Evolutionary conservation across 2,113 vertebrate genomes (phyloP), one percentile per base, ranked within the genome.

Genomic region (Paraplagusia blochii): DNA sequence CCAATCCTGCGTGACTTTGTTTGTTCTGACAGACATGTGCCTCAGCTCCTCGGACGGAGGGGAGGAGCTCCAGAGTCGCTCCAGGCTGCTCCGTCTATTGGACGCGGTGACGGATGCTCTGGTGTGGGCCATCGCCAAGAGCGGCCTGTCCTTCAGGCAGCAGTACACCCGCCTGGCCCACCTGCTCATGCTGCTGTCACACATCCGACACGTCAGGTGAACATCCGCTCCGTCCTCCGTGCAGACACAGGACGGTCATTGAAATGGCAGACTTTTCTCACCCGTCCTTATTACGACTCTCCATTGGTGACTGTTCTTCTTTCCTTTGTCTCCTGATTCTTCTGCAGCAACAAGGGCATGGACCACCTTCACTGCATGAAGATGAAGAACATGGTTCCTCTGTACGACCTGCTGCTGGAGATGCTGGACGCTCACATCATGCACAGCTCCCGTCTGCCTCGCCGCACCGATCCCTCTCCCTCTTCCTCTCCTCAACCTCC

Each of bases 291-390:
- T n/a, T n/a, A n/a, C n/a, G n/a, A n/a, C n/a, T n/a, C n/a, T n/a
- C n/a, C n/a, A n/a, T n/a, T n/a, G n/a, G 11, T 10, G 9, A 38
- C 36, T 9, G 11, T 38, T 38, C 10, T 38, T 38, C 10, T 14
- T 13, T 10, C n/a, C 10, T 34, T 34, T 35, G n/a, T n/a, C 9
- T 9, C 5, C n/a, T 42, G 19, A 34, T 40, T 54, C 14, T 8
- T 17, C n/a, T 53, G 47, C 82, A 99, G 97, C 67, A 98, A 99
- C 91, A 99, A 98, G 85, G 97, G 97, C 76, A 98, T 99, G 95
- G 94, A 98, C 73, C 97, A 99, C 68, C 92, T 99, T 49, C 92
- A 98, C 84, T 95, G 91, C 90, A 99, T 99, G 95, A 99, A 98
- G 79, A 95, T 95, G 79, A 98, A 94, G 82, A 98, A 98, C 0